Percentiles rank a stretch among this genome's conserved stretches.
Conservation (phyloP, 2,797 vertebrate species). For the Florisuga fusca region DNA sequence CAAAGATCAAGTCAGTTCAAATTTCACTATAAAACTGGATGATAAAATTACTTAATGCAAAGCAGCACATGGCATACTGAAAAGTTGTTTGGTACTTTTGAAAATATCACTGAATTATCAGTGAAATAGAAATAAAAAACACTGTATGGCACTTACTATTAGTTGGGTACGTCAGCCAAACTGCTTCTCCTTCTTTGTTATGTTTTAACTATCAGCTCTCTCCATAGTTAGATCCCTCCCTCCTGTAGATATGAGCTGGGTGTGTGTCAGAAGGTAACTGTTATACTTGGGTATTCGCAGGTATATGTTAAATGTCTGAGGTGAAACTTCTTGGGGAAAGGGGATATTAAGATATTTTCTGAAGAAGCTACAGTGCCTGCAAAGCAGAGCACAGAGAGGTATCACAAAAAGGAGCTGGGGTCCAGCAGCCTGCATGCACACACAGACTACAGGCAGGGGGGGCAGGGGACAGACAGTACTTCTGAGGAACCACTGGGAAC, state of each 20-base stretch:
- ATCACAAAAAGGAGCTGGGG: neutral
- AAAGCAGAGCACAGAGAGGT: neutral
- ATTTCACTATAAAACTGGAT: neutral
- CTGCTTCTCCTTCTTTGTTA: neutral
- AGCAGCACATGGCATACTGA: neutral
- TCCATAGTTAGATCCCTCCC: neutral
- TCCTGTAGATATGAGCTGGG: neutral
- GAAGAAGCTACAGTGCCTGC: neutral
- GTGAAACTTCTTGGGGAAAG: neutral
- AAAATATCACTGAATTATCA: neutral
- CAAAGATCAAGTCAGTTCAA: neutral
- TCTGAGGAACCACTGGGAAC: neutral
- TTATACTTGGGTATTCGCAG: neutral
- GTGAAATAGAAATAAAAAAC: neutral
- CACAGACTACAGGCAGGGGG: neutral
- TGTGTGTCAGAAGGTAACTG: neutral
- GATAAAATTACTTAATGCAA: neutral
- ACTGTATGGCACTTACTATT: neutral
- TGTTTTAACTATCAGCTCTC: neutral
- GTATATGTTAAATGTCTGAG: neutral
- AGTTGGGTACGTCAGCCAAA: neutral
- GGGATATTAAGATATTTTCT: neutral
- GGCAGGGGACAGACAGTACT: neutral
- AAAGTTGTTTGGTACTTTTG: neutral
- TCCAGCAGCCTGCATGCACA: neutral